Evolutionary conservation across 2,888 invertebrate genomes (phyloP).

Genomic region (Eupelmus urozonus): DNA sequence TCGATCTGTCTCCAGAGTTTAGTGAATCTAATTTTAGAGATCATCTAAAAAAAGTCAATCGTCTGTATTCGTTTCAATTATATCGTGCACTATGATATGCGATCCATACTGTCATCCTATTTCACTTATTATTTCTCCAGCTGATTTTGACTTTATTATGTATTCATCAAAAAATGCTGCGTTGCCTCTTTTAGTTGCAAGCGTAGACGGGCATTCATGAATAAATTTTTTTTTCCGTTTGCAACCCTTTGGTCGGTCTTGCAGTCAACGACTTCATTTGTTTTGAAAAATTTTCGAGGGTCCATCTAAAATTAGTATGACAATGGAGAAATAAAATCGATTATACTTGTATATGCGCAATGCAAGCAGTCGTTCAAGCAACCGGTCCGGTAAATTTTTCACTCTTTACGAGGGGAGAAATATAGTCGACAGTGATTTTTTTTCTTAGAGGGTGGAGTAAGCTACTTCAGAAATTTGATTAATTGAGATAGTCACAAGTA

Average conservation of each 20-base stretch:
- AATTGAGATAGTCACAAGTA: neutral
- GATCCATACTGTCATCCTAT: neutral
- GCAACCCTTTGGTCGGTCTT: neutral
- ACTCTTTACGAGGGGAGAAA: neutral
- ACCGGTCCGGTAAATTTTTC: slow-evolving; percentile 31
- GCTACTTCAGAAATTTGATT: slow-evolving; percentile 5
- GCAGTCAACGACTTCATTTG: slow-evolving; percentile 30
- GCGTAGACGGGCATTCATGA: slow-evolving; percentile 11
- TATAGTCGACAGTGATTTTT: slow-evolving; percentile 16
- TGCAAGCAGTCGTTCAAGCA: neutral
- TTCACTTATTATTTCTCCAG: slow-evolving; percentile 11
- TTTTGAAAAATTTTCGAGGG: slow-evolving; percentile 33
- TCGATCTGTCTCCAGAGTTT: too few species aligned
- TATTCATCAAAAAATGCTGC: slow-evolving; percentile 1
- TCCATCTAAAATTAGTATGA: slow-evolving; percentile 42
- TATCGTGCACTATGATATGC: too few species aligned
- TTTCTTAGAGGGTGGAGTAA: neutral
- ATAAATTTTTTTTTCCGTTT: slow-evolving; percentile 32
- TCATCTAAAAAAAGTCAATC: too few species aligned
- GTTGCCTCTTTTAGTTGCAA: slow-evolving; percentile 13
- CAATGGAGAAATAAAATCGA: slow-evolving; percentile 46
- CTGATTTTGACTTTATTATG: slow-evolving; percentile 3
- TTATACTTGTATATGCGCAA: slow-evolving; percentile 15
- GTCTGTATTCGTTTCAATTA: too few species aligned
- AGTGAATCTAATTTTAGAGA: too few species aligned